A percentile compares a stretch with the other conserved stretches of the same genome.
Evolutionary conservation across 2,113 vertebrate species (phyloP).

Genomic region (Vidua chalybeata): DNA sequence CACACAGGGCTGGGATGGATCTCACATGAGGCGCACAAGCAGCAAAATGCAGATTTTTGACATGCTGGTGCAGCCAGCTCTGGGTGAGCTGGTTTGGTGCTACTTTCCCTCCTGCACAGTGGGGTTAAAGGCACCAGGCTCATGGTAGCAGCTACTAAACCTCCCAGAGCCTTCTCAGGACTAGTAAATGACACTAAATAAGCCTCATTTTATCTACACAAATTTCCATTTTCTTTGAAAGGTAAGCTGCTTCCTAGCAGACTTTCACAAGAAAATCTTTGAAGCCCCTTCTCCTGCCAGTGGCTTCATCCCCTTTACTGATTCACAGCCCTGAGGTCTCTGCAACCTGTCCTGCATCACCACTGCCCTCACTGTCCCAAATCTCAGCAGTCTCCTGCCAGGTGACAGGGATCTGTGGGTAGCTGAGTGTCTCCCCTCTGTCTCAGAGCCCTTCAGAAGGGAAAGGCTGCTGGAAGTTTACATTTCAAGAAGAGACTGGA

Average conservation of each 20-base stretch:
- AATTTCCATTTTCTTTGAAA: not conserved
- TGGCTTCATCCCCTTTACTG: not conserved
- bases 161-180: not conserved
- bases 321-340: not conserved
- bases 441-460: not conserved
- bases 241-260: not conserved
- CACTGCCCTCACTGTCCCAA: not conserved
- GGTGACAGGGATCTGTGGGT: not conserved
- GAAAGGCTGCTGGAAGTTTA: not conserved
- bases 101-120: not conserved
- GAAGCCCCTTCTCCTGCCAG: not conserved
- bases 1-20: not conserved
- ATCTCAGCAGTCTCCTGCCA: fast-evolving
- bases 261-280: not conserved
- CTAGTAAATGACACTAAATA: not conserved
- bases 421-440: not conserved
- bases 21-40: not conserved
- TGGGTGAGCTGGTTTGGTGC: not conserved
- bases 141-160: not conserved
- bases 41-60: not conserved
- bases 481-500: not conserved
- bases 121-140: not conserved
- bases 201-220: not conserved
- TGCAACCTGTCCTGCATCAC: not conserved
- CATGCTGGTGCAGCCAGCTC: not conserved